phyloP scores from a whole-genome alignment of 2,113 vertebrate species.

The Brachirus orientalis region DNA sequence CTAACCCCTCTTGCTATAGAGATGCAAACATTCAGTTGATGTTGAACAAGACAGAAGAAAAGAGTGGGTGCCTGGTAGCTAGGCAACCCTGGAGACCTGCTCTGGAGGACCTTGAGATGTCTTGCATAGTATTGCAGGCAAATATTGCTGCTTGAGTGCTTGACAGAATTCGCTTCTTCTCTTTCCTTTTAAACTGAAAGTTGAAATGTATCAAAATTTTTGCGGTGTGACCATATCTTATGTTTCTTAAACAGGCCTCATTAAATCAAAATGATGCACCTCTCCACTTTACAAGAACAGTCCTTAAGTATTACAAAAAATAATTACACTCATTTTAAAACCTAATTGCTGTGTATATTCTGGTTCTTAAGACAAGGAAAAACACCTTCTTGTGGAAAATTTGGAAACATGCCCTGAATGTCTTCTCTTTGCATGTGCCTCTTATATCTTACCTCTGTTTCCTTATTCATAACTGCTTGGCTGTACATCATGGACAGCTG shows the following conservation, averaged over 20 bases:
- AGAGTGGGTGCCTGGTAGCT: slow-evolving; percentile 73
- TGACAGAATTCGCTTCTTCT: slow-evolving; percentile 8
- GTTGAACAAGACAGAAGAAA: slow-evolving; percentile 70
- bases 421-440: slow-evolving; percentile 1
- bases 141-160: slow-evolving; percentile 50
- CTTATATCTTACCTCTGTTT: slow-evolving; percentile 51
- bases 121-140: slow-evolving; percentile 62
- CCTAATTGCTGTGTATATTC: background rate
- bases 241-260: slow-evolving; percentile 43
- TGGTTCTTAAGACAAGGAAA: background rate
- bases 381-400: background rate
- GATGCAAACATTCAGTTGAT: slow-evolving; percentile 60
- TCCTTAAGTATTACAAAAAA: slow-evolving; percentile 1
- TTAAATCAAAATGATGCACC: background rate
- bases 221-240: slow-evolving; percentile 30
- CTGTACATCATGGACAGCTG: slow-evolving; percentile 50
- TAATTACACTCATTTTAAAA: background rate
- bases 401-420: background rate
- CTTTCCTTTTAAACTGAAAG: slow-evolving; percentile 13
- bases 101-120: slow-evolving; percentile 77
- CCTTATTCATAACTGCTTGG: slow-evolving; percentile 66
- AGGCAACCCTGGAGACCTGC: slow-evolving; percentile 78
- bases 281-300: background rate
- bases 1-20: slow-evolving; percentile 32
- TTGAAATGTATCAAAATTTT: slow-evolving; percentile 49